Base-by-base conservation (phyloP, 2,888 invertebrate species). In the Oscheius myriophilus region DNA sequence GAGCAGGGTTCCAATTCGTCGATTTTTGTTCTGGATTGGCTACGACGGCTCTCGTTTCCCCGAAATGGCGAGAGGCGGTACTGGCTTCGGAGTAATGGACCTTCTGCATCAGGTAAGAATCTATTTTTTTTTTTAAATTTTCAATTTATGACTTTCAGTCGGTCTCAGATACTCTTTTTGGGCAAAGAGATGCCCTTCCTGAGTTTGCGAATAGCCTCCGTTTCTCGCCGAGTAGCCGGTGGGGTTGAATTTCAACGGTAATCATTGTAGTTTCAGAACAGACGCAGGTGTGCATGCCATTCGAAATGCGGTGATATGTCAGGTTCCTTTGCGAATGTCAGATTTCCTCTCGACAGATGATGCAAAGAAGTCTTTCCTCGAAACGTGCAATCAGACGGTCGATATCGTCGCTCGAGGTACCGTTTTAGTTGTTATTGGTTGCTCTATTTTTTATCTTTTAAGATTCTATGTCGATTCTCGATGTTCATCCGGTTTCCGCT, bases 21-120 rank as follows among this genome's bases (percentile, higher is more conserved):
- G 83, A 33, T 82, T 76, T 63, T 43, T 83, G 11, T 76, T 83
- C 33, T 82, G 83, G 82, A 75, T 83, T 18, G 66, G 73, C 1
- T 83, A 81, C 66, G 78, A 83, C 69, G 83, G 83, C 25, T 80
- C 79, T 3, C 70, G 69, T 39, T 83, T 83, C 67, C 79, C 80
- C 18, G 83, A 81, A 74, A 80, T 82, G 78, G 83, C 83, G 0
- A 75, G 74, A 62, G 80, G 81, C 41, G 77, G 75, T 23, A 78
- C 79, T 0, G 81, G 80, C 12, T 76, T 73, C 58, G 82, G 83
- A 11, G 80, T 82, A 6, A 73, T 83, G 71, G 82, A 83, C 61
- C 63, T 81, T 0, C 54, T 82, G 33, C 66, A 78, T 25, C 71
- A 79, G 71, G 73, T 76, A 64, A 14, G 26, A 7, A 39, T 52